Evolutionary conservation across 2,797 vertebrate species (phyloP), one percentile per base, ranked within the genome.

Genomic region (Ibycter americanus): DNA sequence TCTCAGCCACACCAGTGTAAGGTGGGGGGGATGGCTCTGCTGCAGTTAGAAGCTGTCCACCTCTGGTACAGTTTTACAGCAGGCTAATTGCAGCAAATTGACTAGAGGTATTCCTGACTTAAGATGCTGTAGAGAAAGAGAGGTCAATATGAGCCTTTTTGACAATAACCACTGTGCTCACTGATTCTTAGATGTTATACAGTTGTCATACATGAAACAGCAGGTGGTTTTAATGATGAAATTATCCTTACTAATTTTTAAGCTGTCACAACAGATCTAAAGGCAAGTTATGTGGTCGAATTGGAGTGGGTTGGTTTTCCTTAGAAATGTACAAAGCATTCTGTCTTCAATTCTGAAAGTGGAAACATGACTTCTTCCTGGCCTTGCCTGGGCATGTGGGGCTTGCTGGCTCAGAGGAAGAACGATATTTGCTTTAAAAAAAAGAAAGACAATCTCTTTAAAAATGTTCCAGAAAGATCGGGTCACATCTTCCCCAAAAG

Each of bases 161-260:
- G 56, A 46, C 27, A 67, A 38, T n/a, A 65, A 68, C 49, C 27
- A 38, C 51, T 52, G 22, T 49, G 20, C 4, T 68, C 32, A 46
- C 22, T 59, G 71, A 91, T 87, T 83, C 82, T 90, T 81, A 90
- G 71, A 55, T 79, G 51, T 31, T 83, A 47, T 47, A 56, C 42
- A 70, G 79, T 49, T 12, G 21, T 58, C 87, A 67, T 96, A 96
- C 96, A 92, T 95, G 83, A 91, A 97, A 96, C 76, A 96, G 88
- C 96, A 97, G 92, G 94, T 95, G 95, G 76, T 78, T 97, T 77
- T 96, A 93, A 97, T 87, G 96, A 96, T 96, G 55, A 96, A 95
- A 94, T 98, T 93, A 97, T 96, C 90, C 90, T 93, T 88, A 94
- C 90, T 97, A 95, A 97, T 98, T 98, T 98, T 97, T 95, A 97